phyloP scores from a whole-genome alignment of 2,113 vertebrate species.

The Melanotaenia duboulayi region DNA sequence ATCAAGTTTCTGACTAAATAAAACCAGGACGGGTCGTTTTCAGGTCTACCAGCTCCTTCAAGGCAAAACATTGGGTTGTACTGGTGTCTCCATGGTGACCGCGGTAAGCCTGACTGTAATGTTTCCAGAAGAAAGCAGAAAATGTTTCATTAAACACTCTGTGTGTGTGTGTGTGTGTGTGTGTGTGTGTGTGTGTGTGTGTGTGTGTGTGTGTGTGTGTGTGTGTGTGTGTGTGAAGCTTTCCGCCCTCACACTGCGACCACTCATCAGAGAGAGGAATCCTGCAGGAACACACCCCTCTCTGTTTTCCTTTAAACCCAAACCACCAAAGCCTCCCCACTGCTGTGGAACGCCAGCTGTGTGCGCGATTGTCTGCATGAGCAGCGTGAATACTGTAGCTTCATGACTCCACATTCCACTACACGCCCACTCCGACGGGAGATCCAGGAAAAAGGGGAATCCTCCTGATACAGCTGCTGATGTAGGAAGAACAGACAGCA shows the following conservation, averaged over 20 bases:
- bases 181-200: conserved; percentile 10
- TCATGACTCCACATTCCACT: conserved; percentile 27
- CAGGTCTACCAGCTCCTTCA: not conserved
- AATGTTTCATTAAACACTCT: conserved; percentile 4
- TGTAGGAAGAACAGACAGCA: conserved; percentile 19
- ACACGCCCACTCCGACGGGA: conserved; percentile 20
- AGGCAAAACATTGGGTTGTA: conserved; percentile 29
- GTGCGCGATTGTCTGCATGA: conserved; percentile 5
- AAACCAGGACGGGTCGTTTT: conserved; percentile 7
- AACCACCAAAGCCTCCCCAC: conserved; percentile 23
- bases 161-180: conserved; percentile 14
- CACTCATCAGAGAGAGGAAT: conserved; percentile 70
- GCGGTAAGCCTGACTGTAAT: conserved; percentile 30
- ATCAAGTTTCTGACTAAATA: too few species aligned
- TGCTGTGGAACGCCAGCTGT: conserved; percentile 47
- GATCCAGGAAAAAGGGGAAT: conserved; percentile 55
- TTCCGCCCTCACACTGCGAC: conserved; percentile 64
- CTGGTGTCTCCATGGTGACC: conserved; percentile 44
- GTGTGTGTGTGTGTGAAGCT: conserved; percentile 41
- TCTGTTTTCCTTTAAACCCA: conserved; percentile 69
- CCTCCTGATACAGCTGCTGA: conserved; percentile 39
- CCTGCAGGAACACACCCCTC: conserved; percentile 63
- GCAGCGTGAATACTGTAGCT: conserved; percentile 1
- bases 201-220: conserved; percentile 38
- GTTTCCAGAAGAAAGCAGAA: conserved; percentile 48